Base-by-base conservation (phyloP, 1,140 invertebrate genomes). In the Luehdorfia chinensis region DNA sequence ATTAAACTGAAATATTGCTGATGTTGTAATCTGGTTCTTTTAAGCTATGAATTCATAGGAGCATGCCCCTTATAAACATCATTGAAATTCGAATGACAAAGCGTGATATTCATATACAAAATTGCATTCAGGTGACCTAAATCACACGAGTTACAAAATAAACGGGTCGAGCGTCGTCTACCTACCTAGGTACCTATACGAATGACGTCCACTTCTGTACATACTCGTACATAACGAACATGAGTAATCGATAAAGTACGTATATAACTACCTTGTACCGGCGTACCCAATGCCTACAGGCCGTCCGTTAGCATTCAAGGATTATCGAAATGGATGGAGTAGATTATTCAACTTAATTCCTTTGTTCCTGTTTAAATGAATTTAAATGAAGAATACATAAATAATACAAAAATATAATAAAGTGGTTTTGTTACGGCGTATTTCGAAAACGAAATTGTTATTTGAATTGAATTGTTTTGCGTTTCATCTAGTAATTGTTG, bases 161-260 rank as follows among this genome's bases (percentile, higher is more conserved):
- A 61, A 59, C 60, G 47, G 47, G 47, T 47, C 55, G 57, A 43
- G 52, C 47, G 47, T 23, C 49, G 46, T 53, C 48, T 53, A 51
- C 45, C 48, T 48, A 58, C 21, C 44, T 59, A 63, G 49, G 46
- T 60, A 55, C 37, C n/a, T n/a, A n/a, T n/a, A 31, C 25, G 55
- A 52, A 47, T 58, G 49, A 57, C 70, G 61, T 61, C 63, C 68
- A 64, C 44, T 66, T 43, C 55, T 55, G 53, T 62, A 73, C 53
- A 72, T 66, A 61, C 33, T 33, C 32, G 39, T 43, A 57, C 41
- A 54, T 32, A 53, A 48, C 54, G 55, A 57, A 62, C 70, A 64
- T 57, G 57, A 71, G 70, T 55, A 76, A 81, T 81, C 77, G 67
- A 81, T 81, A 81, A 71, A 74, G 58, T 65, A 67, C 57, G 61